phyloP scores from a whole-genome alignment of 1,140 invertebrate genomes.

The Drosophila orosa region DNA sequence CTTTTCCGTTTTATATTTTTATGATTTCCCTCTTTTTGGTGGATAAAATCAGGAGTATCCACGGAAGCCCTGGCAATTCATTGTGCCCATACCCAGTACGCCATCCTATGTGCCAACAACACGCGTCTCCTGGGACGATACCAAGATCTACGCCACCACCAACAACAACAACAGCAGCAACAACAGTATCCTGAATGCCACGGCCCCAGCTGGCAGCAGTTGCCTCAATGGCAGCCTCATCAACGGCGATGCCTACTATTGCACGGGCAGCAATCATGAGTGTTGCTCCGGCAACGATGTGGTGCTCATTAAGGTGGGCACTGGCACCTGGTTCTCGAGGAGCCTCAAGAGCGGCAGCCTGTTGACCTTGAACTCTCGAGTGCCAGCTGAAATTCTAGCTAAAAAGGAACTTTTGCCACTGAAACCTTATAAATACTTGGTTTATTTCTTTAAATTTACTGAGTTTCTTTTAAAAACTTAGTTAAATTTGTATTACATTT shows the following conservation, averaged over 20 bases:
- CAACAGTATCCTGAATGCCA: constrained; percentile 32
- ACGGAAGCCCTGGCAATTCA: constrained; percentile 77
- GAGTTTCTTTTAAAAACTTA: neutral
- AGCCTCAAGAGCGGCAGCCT: constrained; percentile 18
- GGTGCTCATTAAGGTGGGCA: constrained; percentile 83
- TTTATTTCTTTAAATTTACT: neutral
- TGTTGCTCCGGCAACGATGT: constrained; percentile 82
- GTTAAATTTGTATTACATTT: constrained; percentile 7
- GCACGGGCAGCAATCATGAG: constrained; percentile 80
- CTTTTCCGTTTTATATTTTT: constrained; percentile 8
- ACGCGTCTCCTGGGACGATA: constrained; percentile 83
- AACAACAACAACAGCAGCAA: constrained; percentile 2
- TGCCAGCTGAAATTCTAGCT: constrained; percentile 8
- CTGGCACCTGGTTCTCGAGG: constrained; percentile 22
- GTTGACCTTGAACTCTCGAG: constrained; percentile 67
- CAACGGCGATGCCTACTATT: constrained; percentile 74
- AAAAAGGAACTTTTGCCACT: neutral
- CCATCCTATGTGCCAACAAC: constrained; percentile 82
- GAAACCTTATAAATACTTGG: neutral
- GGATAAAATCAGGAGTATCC: constrained; percentile 53
- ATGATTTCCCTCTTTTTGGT: constrained; percentile 20
- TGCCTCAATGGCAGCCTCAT: constrained; percentile 19
- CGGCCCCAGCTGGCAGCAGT: constrained; percentile 34
- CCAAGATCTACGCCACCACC: constrained; percentile 74
- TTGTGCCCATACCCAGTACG: constrained; percentile 76